Evolutionary conservation across 2,797 vertebrate species (phyloP).

Genomic region (Distichodus sexfasciatus): DNA sequence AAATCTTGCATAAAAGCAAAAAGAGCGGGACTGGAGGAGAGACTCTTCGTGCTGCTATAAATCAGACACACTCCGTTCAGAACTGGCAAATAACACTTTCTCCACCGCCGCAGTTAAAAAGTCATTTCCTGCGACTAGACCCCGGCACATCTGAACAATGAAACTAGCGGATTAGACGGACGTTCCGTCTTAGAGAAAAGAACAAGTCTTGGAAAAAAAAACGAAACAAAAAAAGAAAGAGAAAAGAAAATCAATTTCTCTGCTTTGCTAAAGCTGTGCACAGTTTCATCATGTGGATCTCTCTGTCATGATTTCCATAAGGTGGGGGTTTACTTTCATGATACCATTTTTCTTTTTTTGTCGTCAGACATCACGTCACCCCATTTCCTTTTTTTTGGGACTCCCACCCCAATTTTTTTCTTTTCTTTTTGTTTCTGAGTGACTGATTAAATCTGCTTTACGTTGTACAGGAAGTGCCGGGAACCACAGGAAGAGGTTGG

Average conservation of each 20-base stretch:
- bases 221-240: constrained; percentile 48
- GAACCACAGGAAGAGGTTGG: constrained; percentile 67
- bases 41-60: constrained; percentile 73
- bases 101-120: constrained; percentile 70
- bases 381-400: constrained; percentile 57
- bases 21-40: constrained; percentile 62
- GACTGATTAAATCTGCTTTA: constrained; percentile 69
- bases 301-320: constrained; percentile 69
- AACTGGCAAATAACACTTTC: constrained; percentile 71
- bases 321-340: constrained; percentile 64
- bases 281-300: constrained; percentile 58
- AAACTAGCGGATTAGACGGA: constrained; percentile 71
- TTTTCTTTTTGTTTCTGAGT: constrained; percentile 39
- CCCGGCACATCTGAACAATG: constrained; percentile 71
- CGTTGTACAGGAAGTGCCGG: constrained; percentile 69
- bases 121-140: constrained; percentile 70
- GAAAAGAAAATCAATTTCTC: constrained; percentile 12
- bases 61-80: constrained; percentile 71
- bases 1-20: constrained; percentile 69
- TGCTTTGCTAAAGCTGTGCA: constrained; percentile 47
- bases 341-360: constrained; percentile 62
- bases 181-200: constrained; percentile 63
- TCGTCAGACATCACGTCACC: constrained; percentile 74
- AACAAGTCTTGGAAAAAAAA: too few relatives aligned
- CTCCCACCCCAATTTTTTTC: constrained; percentile 44